Evolutionary conservation across 1,140 invertebrate genomes (phyloP).

Genomic region (Reticulitermes speratus): DNA sequence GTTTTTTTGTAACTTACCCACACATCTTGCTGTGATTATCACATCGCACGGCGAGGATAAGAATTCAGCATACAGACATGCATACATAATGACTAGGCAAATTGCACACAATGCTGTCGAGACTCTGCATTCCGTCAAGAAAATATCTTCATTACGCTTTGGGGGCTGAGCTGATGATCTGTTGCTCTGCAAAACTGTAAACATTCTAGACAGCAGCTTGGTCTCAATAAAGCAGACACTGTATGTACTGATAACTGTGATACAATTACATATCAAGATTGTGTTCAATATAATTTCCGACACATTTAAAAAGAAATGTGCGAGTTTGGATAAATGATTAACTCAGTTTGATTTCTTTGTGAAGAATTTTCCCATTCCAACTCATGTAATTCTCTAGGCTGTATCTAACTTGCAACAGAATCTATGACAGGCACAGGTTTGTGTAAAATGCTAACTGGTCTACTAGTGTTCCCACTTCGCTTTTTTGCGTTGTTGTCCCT

Average conservation of each 20-base stretch:
- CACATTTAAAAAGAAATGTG: neutral
- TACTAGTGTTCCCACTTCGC: slow-evolving; percentile 25
- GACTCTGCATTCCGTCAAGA: neutral
- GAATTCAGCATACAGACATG: neutral
- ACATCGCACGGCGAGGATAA: neutral
- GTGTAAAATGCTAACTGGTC: slow-evolving; percentile 55
- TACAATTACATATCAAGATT: neutral
- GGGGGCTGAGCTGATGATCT: neutral
- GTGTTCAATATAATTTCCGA: slow-evolving; percentile 20
- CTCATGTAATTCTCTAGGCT: too few relatives aligned
- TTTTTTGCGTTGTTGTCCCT: slow-evolving; percentile 34
- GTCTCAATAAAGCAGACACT: too few relatives aligned
- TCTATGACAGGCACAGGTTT: slow-evolving; percentile 56
- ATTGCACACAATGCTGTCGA: neutral
- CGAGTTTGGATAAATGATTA: neutral
- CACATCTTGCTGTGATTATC: neutral
- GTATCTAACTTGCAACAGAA: slow-evolving; percentile 47
- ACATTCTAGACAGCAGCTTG: neutral
- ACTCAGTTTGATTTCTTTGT: neutral
- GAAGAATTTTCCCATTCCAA: neutral
- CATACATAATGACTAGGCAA: slow-evolving; percentile 10
- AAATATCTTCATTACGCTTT: neutral
- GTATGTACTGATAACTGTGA: neutral
- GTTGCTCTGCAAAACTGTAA: neutral
- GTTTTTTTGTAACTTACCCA: neutral